A percentile compares a stretch with the other conserved stretches of the same genome.
Evolutionary conservation across 2,113 vertebrate species (phyloP).

Genomic region (Dicentrarchus labrax): DNA sequence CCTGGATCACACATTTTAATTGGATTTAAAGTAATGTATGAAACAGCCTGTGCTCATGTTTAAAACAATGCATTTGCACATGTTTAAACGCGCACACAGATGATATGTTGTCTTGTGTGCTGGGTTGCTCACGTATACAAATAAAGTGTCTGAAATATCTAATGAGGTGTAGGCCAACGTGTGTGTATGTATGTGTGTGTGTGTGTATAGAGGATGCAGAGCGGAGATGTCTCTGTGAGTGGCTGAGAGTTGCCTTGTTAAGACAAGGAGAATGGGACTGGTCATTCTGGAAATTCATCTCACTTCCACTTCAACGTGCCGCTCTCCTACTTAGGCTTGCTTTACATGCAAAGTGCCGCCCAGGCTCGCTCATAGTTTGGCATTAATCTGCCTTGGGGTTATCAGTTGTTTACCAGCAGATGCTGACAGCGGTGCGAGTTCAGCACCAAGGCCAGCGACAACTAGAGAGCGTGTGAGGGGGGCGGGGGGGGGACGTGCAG

Average conservation of each 20-base stretch:
- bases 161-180: constrained; percentile 29
- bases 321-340: constrained; percentile 5
- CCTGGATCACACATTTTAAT: constrained; percentile 54
- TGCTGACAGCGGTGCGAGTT: constrained; percentile 31
- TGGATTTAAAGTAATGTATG: constrained; percentile 53
- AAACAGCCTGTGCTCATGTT: constrained; percentile 27
- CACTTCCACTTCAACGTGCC: background rate
- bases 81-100: background rate
- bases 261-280: background rate
- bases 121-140: background rate
- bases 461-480: background rate
- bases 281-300: constrained; percentile 29
- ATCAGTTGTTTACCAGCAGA: constrained; percentile 53
- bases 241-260: background rate
- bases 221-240: background rate
- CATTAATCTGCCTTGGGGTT: constrained; percentile 19
- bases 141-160: constrained; percentile 14
- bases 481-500: background rate
- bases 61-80: constrained; percentile 37
- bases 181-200: background rate
- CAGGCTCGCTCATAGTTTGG: constrained; percentile 13
- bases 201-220: background rate
- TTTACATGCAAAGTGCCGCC: constrained; percentile 34
- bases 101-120: constrained; percentile 6
- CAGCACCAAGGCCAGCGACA: constrained; percentile 43